These are phyloP conservation scores for Hydropsyche betteni DNA, from an alignment of 2,888 invertebrate species.

Conservation along the genomic window DNA sequence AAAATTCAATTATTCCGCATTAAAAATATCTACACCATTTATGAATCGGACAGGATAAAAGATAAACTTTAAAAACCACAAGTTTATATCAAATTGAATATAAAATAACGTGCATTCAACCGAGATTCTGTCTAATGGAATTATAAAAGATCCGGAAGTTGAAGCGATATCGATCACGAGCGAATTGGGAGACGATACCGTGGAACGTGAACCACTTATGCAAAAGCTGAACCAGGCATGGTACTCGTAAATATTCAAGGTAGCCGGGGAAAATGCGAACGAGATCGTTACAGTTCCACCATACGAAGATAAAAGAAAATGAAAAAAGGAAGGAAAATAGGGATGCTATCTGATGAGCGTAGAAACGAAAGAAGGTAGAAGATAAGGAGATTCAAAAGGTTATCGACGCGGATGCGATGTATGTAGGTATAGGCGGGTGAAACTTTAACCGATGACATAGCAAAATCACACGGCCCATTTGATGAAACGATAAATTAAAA, in stretches of 20 bases:
- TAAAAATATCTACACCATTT: too few relatives aligned
- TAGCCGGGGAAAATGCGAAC: slow-evolving; percentile 9
- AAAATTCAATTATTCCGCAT: too few relatives aligned
- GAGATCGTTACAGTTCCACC: slow-evolving; percentile 27
- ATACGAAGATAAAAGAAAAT: slow-evolving; percentile 23
- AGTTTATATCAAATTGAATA: too few relatives aligned
- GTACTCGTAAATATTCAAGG: slow-evolving; percentile 29
- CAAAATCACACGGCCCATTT: background rate
- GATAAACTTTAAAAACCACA: too few relatives aligned
- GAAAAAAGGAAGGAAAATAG: slow-evolving; percentile 7
- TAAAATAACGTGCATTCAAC: too few relatives aligned
- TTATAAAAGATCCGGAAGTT: too few relatives aligned
- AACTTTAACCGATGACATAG: slow-evolving; percentile 17
- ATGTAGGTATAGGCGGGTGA: background rate
- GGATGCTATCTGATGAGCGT: slow-evolving; percentile 14
- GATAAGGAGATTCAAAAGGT: slow-evolving; percentile 29
- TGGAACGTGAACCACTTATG: slow-evolving; percentile 23
- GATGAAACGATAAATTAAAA: slow-evolving; percentile 1
- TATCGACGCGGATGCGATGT: slow-evolving; percentile 16
- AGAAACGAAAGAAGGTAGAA: background rate
- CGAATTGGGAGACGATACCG: background rate
- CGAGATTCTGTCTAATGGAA: too few relatives aligned
- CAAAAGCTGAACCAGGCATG: slow-evolving; percentile 3
- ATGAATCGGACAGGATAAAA: too few relatives aligned
- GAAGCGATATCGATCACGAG: too few relatives aligned